Percentiles rank a stretch among this genome's conserved stretches.
phyloP scores from a whole-genome alignment of 2,888 invertebrate species.

The Rhagonycha fulva region DNA sequence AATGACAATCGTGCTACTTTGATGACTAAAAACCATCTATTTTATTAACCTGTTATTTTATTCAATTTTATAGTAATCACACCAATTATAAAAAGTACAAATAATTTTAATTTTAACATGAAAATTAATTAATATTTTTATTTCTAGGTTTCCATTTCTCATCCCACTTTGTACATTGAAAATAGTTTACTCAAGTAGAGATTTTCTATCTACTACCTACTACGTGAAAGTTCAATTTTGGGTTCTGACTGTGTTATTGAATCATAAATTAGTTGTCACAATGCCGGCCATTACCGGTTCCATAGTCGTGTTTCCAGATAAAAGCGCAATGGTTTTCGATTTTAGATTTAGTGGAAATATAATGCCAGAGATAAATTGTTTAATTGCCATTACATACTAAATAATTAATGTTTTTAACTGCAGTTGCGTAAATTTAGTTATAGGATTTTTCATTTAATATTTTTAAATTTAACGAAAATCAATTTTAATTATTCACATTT shows the following conservation, averaged over 20 bases:
- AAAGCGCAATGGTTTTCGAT: conserved; percentile 46
- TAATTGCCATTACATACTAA: conserved; percentile 36
- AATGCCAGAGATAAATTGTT: conserved; percentile 34
- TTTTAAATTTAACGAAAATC: not conserved
- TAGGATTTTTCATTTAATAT: not conserved
- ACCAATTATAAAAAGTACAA: not conserved
- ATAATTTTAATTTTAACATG: not conserved
- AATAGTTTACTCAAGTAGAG: conserved; percentile 42
- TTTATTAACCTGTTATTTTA: not conserved
- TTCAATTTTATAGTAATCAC: not conserved
- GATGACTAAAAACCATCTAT: conserved; percentile 31
- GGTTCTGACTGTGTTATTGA: conserved; percentile 49
- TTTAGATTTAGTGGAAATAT: conserved; percentile 38
- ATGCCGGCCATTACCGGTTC: conserved; percentile 50
- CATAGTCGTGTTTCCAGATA: conserved; percentile 45
- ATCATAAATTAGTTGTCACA: conserved; percentile 51
- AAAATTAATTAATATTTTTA: too few relatives aligned
- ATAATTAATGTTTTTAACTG: not conserved
- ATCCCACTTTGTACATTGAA: not conserved
- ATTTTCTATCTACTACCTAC: conserved; percentile 50
- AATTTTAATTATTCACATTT: not conserved
- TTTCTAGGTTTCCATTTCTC: not conserved
- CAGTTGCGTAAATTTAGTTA: not conserved
- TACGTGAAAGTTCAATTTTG: conserved; percentile 48
- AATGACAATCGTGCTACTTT: conserved; percentile 46